A percentile compares a stretch with the other conserved stretches of the same genome.
These are phyloP conservation scores for Zaprionus obscuricornis DNA, from an alignment of 2,888 invertebrate genomes.

Conservation along the genomic window DNA sequence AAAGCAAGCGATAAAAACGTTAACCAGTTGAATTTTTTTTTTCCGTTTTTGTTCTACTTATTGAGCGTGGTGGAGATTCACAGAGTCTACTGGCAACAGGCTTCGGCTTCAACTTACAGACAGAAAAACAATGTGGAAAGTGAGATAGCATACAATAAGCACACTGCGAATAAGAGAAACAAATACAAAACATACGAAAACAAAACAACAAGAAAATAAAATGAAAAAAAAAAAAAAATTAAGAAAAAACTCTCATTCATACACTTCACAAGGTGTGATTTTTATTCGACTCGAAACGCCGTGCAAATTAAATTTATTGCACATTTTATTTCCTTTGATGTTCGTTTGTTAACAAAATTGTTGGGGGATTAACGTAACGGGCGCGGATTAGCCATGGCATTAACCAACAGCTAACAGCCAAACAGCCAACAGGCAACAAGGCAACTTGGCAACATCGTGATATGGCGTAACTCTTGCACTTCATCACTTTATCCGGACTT, in stretches of 20 bases:
- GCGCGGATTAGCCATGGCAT: slow-evolving; percentile 73
- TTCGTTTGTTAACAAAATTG: slow-evolving; percentile 78
- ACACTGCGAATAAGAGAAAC: not conserved
- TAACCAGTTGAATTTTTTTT: slow-evolving; percentile 41
- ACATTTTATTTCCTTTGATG: slow-evolving; percentile 82
- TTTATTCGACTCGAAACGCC: slow-evolving; percentile 45
- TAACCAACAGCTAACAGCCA: slow-evolving; percentile 66
- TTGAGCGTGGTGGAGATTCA: slow-evolving; percentile 12
- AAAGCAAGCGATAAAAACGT: slow-evolving; percentile 59
- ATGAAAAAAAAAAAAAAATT: not conserved
- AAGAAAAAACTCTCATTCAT: slow-evolving; percentile 32
- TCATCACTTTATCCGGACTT: slow-evolving; percentile 52
- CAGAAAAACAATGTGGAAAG: not conserved
- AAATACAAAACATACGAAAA: slow-evolving; percentile 26
- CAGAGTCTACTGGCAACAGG: too few species aligned
- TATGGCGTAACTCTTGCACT: slow-evolving; percentile 75
- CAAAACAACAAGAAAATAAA: not conserved
- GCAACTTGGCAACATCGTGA: slow-evolving; percentile 72
- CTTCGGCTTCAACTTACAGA: too few species aligned
- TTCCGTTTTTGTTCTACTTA: slow-evolving; percentile 50
- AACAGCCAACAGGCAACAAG: too few species aligned
- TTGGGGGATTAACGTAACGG: slow-evolving; percentile 71
- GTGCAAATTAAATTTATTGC: slow-evolving; percentile 80
- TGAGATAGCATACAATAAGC: too few species aligned
- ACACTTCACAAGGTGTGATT: slow-evolving; percentile 54